Conservation (phyloP, 2,113 vertebrate species). For the Chelonoidis abingdonii region DNA sequence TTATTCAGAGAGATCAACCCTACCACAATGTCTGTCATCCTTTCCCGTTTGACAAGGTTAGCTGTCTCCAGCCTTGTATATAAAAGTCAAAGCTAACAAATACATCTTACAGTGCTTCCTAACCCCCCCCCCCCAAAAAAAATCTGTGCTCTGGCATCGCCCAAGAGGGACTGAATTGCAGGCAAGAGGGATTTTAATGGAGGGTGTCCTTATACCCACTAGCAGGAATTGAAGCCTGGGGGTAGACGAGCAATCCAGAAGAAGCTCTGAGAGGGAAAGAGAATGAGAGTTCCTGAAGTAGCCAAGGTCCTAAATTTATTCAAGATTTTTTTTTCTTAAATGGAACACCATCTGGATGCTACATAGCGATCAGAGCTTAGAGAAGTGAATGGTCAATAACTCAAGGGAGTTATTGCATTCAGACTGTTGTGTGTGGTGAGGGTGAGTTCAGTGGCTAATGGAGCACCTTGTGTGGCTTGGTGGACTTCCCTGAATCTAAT, state of each 20-base stretch:
- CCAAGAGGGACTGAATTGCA: too few relatives aligned
- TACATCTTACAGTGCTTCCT: neutral
- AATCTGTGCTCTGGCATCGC: neutral
- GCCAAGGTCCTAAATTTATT: neutral
- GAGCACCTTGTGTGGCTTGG: accelerated
- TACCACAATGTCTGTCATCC: neutral
- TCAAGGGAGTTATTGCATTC: neutral
- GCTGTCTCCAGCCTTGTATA: accelerated
- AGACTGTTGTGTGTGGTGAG: neutral
- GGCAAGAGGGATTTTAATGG: neutral
- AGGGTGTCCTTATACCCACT: neutral
- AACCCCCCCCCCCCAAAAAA: neutral
- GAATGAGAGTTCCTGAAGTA: neutral
- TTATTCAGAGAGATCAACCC: neutral
- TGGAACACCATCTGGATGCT: accelerated
- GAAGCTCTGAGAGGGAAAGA: neutral
- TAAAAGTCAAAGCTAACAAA: neutral
- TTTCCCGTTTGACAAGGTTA: neutral
- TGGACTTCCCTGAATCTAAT: neutral
- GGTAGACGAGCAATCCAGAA: neutral
- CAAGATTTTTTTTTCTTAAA: neutral
- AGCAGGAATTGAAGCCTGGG: neutral
- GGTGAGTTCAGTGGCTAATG: neutral
- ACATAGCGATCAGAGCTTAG: neutral
- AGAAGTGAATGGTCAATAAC: neutral